phyloP scores from a whole-genome alignment of 2,888 invertebrate species.

The Listrodromus nycthemerus region DNA sequence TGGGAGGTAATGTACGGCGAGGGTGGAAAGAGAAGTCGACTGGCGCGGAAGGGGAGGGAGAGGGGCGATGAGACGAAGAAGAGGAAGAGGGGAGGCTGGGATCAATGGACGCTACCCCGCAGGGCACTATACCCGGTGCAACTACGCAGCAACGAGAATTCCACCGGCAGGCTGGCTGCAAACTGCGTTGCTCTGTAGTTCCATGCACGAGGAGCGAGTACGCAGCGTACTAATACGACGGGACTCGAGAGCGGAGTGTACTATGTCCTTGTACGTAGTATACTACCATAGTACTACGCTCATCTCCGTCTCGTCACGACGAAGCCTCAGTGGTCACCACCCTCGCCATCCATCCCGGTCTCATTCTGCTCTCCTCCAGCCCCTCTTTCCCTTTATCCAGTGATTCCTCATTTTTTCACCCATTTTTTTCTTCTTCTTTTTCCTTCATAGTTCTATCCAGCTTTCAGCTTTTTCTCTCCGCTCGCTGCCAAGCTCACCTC shows the following conservation, averaged over 20 bases:
- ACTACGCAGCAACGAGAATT: slow-evolving; percentile 53
- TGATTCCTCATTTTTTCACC: slow-evolving; percentile 38
- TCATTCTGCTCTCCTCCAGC: slow-evolving; percentile 52
- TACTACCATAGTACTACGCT: slow-evolving; percentile 64
- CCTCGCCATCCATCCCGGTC: slow-evolving; percentile 18
- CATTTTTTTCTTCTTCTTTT: not conserved
- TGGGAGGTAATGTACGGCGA: slow-evolving; percentile 28
- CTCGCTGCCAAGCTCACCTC: slow-evolving; percentile 34
- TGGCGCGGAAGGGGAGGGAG: slow-evolving; percentile 19
- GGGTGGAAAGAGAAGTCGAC: slow-evolving; percentile 48
- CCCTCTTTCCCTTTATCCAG: slow-evolving; percentile 51
- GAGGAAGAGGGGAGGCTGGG: slow-evolving; percentile 69
- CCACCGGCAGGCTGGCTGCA: slow-evolving; percentile 47
- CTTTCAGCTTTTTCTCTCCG: slow-evolving; percentile 26
- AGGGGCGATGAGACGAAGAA: not conserved
- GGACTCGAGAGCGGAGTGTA: slow-evolving; percentile 52
- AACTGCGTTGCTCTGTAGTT: slow-evolving; percentile 60
- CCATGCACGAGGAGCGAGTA: slow-evolving; percentile 43
- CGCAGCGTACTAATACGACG: slow-evolving; percentile 64
- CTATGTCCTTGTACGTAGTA: slow-evolving; percentile 56
- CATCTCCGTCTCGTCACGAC: slow-evolving; percentile 54
- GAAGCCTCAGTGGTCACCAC: slow-evolving; percentile 53
- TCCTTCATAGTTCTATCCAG: not conserved
- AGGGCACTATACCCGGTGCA: slow-evolving; percentile 77
- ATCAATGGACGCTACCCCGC: slow-evolving; percentile 82